Percentiles rank a stretch among this genome's conserved stretches.
These are phyloP conservation scores for Pomatostomus ruficeps DNA, from an alignment of 2,113 vertebrate genomes.

Conservation along the genomic window DNA sequence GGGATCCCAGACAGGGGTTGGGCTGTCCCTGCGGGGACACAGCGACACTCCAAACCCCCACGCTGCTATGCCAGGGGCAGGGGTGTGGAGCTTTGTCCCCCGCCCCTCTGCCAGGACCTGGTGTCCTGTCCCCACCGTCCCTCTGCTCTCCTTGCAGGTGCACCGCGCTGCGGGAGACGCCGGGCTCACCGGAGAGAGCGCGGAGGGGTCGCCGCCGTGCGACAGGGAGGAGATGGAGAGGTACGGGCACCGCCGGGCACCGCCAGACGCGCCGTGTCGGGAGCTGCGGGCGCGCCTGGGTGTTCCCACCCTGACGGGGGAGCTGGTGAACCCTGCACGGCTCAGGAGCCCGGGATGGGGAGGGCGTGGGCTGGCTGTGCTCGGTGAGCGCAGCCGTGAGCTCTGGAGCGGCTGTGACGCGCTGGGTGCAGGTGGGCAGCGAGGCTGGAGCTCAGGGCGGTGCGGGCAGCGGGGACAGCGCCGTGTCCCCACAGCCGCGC, in stretches of 20 bases:
- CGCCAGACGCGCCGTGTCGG: accelerated
- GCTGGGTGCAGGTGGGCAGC: background rate
- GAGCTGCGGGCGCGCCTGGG: background rate
- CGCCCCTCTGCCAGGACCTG: background rate
- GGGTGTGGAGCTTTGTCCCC: accelerated
- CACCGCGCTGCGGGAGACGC: accelerated
- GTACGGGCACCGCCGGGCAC: background rate
- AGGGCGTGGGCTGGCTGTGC: background rate
- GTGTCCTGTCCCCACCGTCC: background rate
- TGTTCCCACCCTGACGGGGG: accelerated
- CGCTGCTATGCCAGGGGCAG: accelerated
- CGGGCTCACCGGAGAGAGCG: accelerated
- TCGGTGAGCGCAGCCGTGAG: accelerated
- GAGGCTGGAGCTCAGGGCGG: background rate
- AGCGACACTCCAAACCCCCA: accelerated
- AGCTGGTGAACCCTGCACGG: accelerated
- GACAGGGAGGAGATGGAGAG: background rate
- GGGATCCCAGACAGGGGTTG: background rate
- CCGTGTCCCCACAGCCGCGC: accelerated
- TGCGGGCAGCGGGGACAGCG: no score
- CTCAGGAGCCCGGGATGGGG: background rate
- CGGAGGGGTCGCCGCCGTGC: accelerated
- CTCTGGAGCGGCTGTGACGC: accelerated
- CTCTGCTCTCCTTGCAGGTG: background rate
- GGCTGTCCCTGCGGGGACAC: no score